A percentile compares a stretch with the other conserved stretches of the same genome.
Evolutionary conservation across 2,797 vertebrate genomes (phyloP).

Genomic region (Sebastes goodei): DNA sequence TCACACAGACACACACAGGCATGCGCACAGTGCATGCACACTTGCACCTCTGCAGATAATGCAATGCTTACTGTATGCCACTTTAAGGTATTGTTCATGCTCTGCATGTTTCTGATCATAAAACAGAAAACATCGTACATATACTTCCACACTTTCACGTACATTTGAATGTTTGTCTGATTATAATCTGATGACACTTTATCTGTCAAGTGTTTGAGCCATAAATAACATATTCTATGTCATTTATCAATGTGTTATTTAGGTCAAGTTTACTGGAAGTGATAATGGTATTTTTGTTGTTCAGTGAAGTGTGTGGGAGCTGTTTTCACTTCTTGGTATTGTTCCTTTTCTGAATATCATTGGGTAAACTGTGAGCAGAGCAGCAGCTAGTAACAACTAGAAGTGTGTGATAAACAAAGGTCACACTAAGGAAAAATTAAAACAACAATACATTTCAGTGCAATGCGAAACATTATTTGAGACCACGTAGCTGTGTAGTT

Average conservation of each 20-base stretch:
- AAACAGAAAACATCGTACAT: not conserved
- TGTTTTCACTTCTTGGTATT: conserved; percentile 27
- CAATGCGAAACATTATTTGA: not conserved
- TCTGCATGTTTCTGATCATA: not conserved
- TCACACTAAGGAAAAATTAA: not conserved
- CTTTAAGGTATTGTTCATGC: not conserved
- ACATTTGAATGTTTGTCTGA: not conserved
- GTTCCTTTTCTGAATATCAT: not conserved
- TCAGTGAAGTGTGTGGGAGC: not conserved
- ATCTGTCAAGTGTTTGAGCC: not conserved
- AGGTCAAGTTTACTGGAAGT: not conserved
- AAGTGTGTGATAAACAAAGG: not conserved
- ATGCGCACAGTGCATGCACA: not conserved
- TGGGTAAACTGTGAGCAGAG: not conserved
- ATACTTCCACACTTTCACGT: not conserved
- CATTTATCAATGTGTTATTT: not conserved
- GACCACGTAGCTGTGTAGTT: not conserved
- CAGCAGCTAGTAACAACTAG: not conserved
- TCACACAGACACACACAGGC: conserved; percentile 22
- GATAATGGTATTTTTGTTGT: not conserved
- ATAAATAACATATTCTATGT: not conserved
- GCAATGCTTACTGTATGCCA: not conserved
- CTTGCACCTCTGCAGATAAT: not conserved
- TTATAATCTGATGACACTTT: not conserved
- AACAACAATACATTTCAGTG: too few species aligned